Evolutionary conservation across 2,113 vertebrate genomes (phyloP).

Genomic region (Anarrhichthys ocellatus): DNA sequence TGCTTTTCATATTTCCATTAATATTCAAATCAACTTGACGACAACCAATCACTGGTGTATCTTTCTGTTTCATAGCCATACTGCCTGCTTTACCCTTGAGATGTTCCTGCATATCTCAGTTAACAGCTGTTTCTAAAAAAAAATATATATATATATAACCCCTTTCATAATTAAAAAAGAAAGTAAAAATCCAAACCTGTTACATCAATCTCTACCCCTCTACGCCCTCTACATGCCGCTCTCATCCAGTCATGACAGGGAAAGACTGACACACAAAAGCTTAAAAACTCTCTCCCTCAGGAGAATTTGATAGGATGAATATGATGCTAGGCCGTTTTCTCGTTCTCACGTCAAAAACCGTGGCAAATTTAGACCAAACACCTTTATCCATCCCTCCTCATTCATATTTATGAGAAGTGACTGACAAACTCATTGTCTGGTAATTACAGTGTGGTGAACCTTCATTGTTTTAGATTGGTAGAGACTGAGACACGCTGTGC

Average conservation of each 20-base stretch:
- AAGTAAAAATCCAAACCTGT: constrained; percentile 68
- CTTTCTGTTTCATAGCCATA: background rate
- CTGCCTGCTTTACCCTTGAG: constrained; percentile 8
- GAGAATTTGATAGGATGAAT: constrained; percentile 80
- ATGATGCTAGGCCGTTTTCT: constrained; percentile 76
- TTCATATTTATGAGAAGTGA: constrained; percentile 83
- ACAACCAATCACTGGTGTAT: background rate
- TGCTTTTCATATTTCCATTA: constrained; percentile 17
- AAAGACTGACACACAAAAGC: constrained; percentile 82
- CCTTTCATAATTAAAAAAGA: constrained; percentile 38
- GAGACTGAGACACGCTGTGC: constrained; percentile 82
- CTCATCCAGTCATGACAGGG: constrained; percentile 76
- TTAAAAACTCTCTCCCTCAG: constrained; percentile 75
- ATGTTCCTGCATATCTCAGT: constrained; percentile 37
- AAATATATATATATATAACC: constrained; percentile 11
- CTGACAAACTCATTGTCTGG: constrained; percentile 82
- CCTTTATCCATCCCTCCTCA: constrained; percentile 79
- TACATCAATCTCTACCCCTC: constrained; percentile 76
- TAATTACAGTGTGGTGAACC: constrained; percentile 84
- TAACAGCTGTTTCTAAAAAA: constrained; percentile 49
- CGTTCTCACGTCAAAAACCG: constrained; percentile 76
- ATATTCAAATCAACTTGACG: constrained; percentile 34
- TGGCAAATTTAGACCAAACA: constrained; percentile 81
- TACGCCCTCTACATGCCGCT: constrained; percentile 73
- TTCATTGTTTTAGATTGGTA: constrained; percentile 84